These are phyloP conservation scores for Corvus cornix DNA, from an alignment of 2,113 vertebrate species.

Conservation along the genomic window DNA sequence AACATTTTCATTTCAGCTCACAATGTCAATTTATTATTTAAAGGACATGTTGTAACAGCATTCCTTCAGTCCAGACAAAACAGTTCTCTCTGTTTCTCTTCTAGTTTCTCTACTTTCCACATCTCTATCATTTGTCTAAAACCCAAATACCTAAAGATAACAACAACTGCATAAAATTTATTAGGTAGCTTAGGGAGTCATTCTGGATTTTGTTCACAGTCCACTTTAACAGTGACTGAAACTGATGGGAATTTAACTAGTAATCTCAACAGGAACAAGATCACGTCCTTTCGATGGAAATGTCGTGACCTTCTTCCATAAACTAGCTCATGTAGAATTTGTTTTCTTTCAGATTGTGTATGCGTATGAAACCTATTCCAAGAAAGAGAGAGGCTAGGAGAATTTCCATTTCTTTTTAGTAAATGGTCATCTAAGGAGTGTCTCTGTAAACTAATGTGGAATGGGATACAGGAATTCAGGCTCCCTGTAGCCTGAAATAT, in stretches of 20 bases:
- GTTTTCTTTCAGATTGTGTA: background rate
- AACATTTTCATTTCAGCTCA: background rate
- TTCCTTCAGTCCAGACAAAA: slow-evolving; percentile 36
- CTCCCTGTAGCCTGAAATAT: background rate
- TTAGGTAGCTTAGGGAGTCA: background rate
- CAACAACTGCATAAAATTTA: background rate
- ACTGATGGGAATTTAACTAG: background rate
- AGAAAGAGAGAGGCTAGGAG: background rate
- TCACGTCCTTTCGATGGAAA: background rate
- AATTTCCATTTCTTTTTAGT: background rate
- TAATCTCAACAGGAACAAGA: slow-evolving; percentile 24
- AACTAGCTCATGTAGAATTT: slow-evolving; percentile 4
- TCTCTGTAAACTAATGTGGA: background rate
- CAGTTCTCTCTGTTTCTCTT: slow-evolving; percentile 5
- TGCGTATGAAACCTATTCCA: background rate
- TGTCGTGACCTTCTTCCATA: background rate
- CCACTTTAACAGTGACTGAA: background rate
- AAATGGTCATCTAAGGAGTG: background rate
- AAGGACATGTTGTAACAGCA: background rate
- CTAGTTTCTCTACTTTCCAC: background rate
- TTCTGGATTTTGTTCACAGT: slow-evolving; percentile 31
- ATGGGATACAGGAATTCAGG: background rate
- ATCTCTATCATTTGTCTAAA: slow-evolving; percentile 15
- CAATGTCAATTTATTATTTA: background rate
- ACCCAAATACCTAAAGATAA: background rate